phyloP scores from a whole-genome alignment of 2,797 vertebrate species.

The Sebastes steindachneri region DNA sequence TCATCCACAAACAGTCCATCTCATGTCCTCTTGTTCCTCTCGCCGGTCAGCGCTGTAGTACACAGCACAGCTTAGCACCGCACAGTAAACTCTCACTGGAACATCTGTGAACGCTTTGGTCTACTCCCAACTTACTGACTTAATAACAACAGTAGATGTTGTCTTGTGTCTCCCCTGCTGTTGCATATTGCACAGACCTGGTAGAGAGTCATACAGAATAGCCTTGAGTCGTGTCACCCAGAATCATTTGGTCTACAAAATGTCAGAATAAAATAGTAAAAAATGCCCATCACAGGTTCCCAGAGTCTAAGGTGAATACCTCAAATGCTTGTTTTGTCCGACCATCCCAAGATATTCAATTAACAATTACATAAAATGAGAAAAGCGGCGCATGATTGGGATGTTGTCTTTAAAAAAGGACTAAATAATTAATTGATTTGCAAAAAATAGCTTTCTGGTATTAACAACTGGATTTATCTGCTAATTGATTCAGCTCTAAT shows the following conservation, averaged over 20 bases:
- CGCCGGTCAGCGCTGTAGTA: constrained; percentile 13
- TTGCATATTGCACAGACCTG: background rate
- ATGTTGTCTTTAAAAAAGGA: background rate
- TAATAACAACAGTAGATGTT: constrained; percentile 10
- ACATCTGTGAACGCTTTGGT: constrained; percentile 19
- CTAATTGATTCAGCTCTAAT: background rate
- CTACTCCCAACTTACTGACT: constrained; percentile 8
- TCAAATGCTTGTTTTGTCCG: background rate
- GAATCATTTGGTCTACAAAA: background rate
- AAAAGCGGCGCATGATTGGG: background rate
- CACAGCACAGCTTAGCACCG: constrained; percentile 36
- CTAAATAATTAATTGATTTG: background rate
- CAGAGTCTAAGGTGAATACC: background rate
- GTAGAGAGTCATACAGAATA: background rate
- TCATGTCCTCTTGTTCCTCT: constrained; percentile 64
- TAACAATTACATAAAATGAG: background rate
- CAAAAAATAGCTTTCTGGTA: background rate
- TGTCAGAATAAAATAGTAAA: background rate
- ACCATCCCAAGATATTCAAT: background rate
- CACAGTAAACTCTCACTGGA: constrained; percentile 30
- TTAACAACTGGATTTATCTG: background rate
- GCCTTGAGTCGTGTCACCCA: background rate
- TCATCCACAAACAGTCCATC: constrained; percentile 63
- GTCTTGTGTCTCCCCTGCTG: background rate
- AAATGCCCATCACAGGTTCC: background rate